Conservation (phyloP, 1,140 invertebrate species). For the Philotrypesis tridentata region DNA sequence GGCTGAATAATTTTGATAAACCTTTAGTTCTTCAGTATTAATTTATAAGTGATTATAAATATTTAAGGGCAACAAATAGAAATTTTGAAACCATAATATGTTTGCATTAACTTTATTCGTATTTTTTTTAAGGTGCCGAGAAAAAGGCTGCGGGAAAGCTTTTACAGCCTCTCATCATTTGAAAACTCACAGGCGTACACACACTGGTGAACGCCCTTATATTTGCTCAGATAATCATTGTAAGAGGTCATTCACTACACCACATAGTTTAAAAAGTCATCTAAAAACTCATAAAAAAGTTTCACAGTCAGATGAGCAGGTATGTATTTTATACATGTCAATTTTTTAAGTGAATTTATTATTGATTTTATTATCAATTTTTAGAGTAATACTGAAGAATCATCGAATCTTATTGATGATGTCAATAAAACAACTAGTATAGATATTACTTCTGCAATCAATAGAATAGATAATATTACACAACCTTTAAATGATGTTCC, state of each 20-base stretch:
- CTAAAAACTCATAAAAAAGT: constrained; percentile 76
- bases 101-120: neutral
- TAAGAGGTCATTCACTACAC: constrained; percentile 85
- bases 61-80: neutral
- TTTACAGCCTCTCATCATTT: constrained; percentile 96
- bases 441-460: constrained; percentile 49
- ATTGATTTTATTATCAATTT: constrained; percentile 22
- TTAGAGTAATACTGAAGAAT: constrained; percentile 39
- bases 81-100: no score
- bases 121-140: constrained; percentile 78
- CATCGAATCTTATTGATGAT: constrained; percentile 33
- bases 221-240: constrained; percentile 83
- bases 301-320: constrained; percentile 56
- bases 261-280: constrained; percentile 87
- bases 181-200: constrained; percentile 83
- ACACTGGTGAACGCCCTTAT: constrained; percentile 85
- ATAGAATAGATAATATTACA: constrained; percentile 51
- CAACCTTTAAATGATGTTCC: constrained; percentile 40
- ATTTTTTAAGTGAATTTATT: neutral
- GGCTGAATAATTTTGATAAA: neutral
- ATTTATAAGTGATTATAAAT: neutral
- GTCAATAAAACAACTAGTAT: constrained; percentile 45
- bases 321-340: constrained; percentile 52
- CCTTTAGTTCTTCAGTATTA: neutral
- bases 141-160: constrained; percentile 90